Evolutionary conservation across 2,113 vertebrate genomes (phyloP).

Genomic region (Ammodytes marinus): DNA sequence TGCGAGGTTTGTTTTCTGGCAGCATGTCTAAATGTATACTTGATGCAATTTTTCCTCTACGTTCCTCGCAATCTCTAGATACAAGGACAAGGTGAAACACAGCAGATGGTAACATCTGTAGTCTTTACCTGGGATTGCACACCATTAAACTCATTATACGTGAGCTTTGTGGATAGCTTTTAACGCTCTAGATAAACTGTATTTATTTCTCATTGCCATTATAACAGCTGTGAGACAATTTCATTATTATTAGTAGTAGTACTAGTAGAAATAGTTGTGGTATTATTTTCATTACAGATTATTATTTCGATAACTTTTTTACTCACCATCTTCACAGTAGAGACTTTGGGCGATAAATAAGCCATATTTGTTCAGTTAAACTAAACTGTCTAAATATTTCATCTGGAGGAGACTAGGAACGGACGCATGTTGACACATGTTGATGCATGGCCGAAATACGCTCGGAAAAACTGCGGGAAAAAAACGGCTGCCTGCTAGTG

Average conservation of each 20-base stretch:
- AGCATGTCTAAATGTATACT: slow-evolving; percentile 49
- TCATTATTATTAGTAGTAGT: too few species aligned
- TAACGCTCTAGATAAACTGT: slow-evolving; percentile 13
- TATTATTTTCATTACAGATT: background rate
- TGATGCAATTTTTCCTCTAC: slow-evolving; percentile 46
- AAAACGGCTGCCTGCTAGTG: too few species aligned
- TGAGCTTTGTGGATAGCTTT: slow-evolving; percentile 19
- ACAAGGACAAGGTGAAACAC: slow-evolving; percentile 29
- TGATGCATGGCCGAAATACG: too few species aligned
- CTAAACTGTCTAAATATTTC: background rate
- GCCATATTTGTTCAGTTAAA: background rate
- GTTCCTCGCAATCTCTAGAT: slow-evolving; percentile 36
- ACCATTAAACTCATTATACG: slow-evolving; percentile 40
- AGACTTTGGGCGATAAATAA: background rate
- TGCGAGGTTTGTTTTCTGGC: slow-evolving; percentile 35
- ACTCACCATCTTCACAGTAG: background rate
- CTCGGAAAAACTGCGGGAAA: too few species aligned
- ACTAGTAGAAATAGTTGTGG: too few species aligned
- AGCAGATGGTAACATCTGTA: slow-evolving; percentile 73
- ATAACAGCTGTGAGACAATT: background rate
- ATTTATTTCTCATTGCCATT: slow-evolving; percentile 12
- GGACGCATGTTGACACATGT: too few species aligned
- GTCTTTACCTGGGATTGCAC: slow-evolving; percentile 57
- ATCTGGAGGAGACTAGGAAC: background rate
- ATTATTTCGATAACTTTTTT: background rate